Percentiles rank a stretch among this genome's conserved stretches.
These are phyloP conservation scores for Genyomyrus donnyi DNA, from an alignment of 2,113 vertebrate genomes.

Conservation along the genomic window DNA sequence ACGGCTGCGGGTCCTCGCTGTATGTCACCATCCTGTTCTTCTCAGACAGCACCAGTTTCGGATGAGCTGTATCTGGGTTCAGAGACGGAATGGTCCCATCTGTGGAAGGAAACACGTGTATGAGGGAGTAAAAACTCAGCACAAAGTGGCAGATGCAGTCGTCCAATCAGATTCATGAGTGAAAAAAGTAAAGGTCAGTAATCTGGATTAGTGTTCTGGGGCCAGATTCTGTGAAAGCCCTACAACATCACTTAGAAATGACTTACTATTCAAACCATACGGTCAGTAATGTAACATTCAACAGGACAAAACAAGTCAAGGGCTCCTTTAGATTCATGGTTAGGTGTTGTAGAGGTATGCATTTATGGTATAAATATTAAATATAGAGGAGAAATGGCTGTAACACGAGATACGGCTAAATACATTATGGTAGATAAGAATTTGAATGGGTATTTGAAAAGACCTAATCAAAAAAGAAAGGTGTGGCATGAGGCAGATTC, in stretches of 20 bases:
- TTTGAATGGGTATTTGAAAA: background rate
- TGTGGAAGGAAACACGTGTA: slow-evolving; percentile 26
- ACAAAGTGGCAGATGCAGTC: background rate
- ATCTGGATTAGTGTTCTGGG: background rate
- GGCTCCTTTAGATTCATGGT: too few relatives aligned
- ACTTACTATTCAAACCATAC: too few relatives aligned
- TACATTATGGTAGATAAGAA: background rate
- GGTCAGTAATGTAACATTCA: too few relatives aligned
- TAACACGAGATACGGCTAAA: too few relatives aligned
- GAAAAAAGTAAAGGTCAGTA: background rate
- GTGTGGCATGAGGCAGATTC: background rate
- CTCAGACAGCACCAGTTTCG: slow-evolving; percentile 57
- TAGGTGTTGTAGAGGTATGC: too few relatives aligned
- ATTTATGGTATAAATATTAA: too few relatives aligned
- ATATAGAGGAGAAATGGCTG: too few relatives aligned
- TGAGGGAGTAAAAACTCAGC: background rate
- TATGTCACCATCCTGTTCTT: slow-evolving; percentile 51
- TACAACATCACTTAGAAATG: background rate
- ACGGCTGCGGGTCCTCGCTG: slow-evolving; percentile 49
- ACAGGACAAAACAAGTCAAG: too few relatives aligned
- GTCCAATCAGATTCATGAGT: background rate
- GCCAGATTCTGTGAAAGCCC: background rate
- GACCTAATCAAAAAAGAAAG: background rate
- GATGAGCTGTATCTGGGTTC: slow-evolving; percentile 59
- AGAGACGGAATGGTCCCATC: slow-evolving; percentile 54